Base-by-base conservation (phyloP, 1,140 invertebrate genomes). In the Drosophila rufa region DNA sequence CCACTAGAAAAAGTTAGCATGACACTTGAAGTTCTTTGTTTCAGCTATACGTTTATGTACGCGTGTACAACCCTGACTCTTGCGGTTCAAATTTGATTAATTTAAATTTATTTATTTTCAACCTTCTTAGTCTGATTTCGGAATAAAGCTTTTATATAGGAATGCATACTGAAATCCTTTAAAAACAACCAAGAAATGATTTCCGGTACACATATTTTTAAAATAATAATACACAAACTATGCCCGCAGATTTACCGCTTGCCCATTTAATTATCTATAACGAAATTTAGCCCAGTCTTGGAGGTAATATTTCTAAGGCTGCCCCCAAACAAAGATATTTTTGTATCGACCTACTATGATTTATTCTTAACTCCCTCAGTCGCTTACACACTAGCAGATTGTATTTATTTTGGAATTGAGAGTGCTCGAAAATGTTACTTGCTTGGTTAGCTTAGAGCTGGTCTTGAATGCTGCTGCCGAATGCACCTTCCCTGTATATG, bases 1-100 rank as follows among this genome's bases (percentile, higher is more conserved):
- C 27, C 43, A 30, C 42, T 40, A 30, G 50, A 36, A 40, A 55
- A 56, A 69, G 50, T 69, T 75, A 55, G 38, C 67, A 30, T 64
- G 65, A 74, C 69, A 62, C 36, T 73, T 74, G 60, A 74, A 55
- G 67, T 53, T 43, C 25, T 9, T 15, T 14, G 42, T 42, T 46
- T n/a, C 9, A 22, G 15, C 14, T 12, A 42, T 48, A 33, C 36
- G 17, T n/a, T 30, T 30, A 22, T 17, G 22, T 25, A 25, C 1
- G 22, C 22, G 3, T 2, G 46, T 12, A 33, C n/a, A 45, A 17
- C 0, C 7, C n/a, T 17, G n/a, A 43, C n/a, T 17, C 17, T 17
- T 43, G 9, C 42, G n/a, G 1, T n/a, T 45, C n/a, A 2, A 8
- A 19, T 45, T 45, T 11, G 3, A 45, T 45, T 45, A 17, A 40